Evolutionary conservation across 2,888 invertebrate genomes (phyloP), one percentile per base, ranked within the genome.

Genomic region (Stenotaenia linearis): DNA sequence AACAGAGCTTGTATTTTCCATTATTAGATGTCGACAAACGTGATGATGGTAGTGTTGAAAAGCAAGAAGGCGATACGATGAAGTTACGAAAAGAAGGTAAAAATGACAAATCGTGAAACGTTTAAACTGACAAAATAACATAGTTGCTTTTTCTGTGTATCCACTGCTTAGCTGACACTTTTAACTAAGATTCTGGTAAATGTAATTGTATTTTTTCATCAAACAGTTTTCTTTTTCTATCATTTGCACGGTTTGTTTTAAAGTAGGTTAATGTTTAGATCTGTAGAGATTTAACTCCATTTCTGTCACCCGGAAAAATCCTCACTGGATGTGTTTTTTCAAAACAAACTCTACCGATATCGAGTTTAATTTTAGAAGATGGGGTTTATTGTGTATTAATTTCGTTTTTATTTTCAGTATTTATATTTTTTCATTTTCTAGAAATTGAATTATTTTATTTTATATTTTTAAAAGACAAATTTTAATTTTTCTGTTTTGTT

Each of bases 61-160:
- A 79, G 76, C 40, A 50, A 28, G 81, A 80, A 80, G 81, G 81
- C 9, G 81, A 81, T 77, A 75, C 81, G 18, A 81, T 81, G 81
- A 81, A 81, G 50, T 77, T 81, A 21, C 50, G 81, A 25, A 81
- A 81, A 79, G 81, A 81, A 80, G 81, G 81, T 81, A 80, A 77
- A 32, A 79, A 37, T 21, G 50, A 78, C 25, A 37, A 40, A 50
- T 45, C 56, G 18, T 21, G 50, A 75, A 18, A 69, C 25, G 28
- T 25, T 69, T 6, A 69, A 69, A 69, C 28, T 3, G 69, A 69
- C 69, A 1, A 69, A 69, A 69, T 69, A 23, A 69, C 76, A 75
- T 32, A 75, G 76, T 75, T 75, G 35, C 69, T 23, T 69, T 69
- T 69, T 69, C 69, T 69, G 28, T 28, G 28, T 69, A 69, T 69